These are phyloP conservation scores for Drosophila bocki DNA, from an alignment of 1,140 invertebrate genomes.

Conservation along the genomic window DNA sequence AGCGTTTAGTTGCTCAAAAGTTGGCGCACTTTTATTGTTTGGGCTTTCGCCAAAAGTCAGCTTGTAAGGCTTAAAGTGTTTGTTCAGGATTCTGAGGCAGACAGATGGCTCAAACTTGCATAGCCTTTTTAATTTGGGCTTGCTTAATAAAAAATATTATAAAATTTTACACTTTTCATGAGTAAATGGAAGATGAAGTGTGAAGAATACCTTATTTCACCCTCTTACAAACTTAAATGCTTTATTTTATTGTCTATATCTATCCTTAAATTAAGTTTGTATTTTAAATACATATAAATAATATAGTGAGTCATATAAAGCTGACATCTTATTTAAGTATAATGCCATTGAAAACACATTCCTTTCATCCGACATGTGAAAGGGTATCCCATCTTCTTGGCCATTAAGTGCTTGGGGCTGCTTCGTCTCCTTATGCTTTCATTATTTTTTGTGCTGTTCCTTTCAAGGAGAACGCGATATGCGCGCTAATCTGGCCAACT, in stretches of 20 bases:
- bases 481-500: constrained; percentile 79
- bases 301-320: background rate
- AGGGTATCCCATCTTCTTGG: constrained; percentile 54
- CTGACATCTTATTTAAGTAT: background rate
- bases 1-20: constrained; percentile 53
- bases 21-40: constrained; percentile 55
- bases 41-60: constrained; percentile 20
- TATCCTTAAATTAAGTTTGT: no score
- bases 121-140: background rate
- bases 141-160: background rate
- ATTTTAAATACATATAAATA: no score
- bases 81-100: constrained; percentile 3
- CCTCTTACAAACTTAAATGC: background rate
- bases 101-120: constrained; percentile 16
- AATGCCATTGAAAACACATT: background rate
- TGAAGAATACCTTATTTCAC: background rate
- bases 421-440: constrained; percentile 45
- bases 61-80: constrained; percentile 25
- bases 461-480: constrained; percentile 67
- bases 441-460: constrained; percentile 43
- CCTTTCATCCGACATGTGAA: background rate
- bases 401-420: constrained; percentile 12
- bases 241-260: background rate
- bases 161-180: background rate
- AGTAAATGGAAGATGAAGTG: no score